Evolutionary conservation across 1,140 invertebrate species (phyloP).

Genomic region (Hylaeus volcanicus): DNA sequence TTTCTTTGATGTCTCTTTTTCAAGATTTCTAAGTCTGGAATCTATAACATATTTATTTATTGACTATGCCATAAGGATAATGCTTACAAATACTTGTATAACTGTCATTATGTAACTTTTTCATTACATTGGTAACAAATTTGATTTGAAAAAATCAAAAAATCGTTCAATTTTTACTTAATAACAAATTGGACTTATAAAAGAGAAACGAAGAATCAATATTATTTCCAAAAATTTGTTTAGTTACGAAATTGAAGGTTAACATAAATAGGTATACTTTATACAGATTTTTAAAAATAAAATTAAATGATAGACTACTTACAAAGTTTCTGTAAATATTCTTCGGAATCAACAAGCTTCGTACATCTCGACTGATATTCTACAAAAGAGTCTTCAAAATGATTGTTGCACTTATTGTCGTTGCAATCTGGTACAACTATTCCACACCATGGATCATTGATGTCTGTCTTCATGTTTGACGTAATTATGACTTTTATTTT

Average conservation of each 20-base stretch:
- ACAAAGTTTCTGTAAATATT: slow-evolving; percentile 74
- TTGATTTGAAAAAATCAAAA: background rate
- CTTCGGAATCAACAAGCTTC: slow-evolving; percentile 71
- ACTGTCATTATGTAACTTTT: background rate
- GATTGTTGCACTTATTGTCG: slow-evolving; percentile 30
- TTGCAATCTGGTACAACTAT: background rate
- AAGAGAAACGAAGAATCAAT: background rate
- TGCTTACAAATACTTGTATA: background rate
- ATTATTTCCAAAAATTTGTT: background rate
- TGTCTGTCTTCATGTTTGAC: slow-evolving; percentile 69
- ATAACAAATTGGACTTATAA: background rate
- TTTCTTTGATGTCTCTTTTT: slow-evolving; percentile 74
- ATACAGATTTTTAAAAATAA: background rate
- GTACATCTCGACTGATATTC: slow-evolving; percentile 38
- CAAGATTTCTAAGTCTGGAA: slow-evolving; percentile 70
- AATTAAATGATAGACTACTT: slow-evolving; percentile 46
- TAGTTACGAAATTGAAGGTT: background rate
- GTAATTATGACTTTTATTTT: background rate
- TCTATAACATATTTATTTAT: slow-evolving; percentile 54
- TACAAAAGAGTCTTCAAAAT: slow-evolving; percentile 75
- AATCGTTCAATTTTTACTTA: background rate
- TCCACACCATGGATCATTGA: slow-evolving; percentile 68
- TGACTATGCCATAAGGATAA: too few relatives aligned
- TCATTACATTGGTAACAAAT: background rate
- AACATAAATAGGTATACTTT: background rate